Evolutionary conservation across 2,113 vertebrate genomes (phyloP).

Genomic region (Osmerus eperlanus): DNA sequence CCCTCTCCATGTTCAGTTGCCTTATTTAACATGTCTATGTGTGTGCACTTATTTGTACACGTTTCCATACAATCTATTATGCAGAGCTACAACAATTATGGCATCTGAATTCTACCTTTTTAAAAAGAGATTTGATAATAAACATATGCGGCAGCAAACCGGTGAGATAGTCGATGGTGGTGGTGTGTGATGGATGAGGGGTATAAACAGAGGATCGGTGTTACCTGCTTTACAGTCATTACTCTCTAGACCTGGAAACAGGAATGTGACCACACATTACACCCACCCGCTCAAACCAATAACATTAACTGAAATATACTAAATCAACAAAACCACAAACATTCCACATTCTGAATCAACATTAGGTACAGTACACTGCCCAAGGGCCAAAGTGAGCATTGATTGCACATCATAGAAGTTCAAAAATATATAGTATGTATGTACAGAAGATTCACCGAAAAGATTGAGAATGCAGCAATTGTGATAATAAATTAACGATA

Average conservation of each 20-base stretch:
- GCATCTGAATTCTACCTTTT: constrained; percentile 35
- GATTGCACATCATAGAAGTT: neutral
- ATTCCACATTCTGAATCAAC: constrained; percentile 51
- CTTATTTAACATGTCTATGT: constrained; percentile 35
- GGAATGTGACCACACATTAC: constrained; percentile 43
- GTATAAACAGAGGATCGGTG: constrained; percentile 11
- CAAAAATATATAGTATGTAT: constrained; percentile 18
- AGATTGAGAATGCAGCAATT: neutral
- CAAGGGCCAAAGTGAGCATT: constrained; percentile 11
- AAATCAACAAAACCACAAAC: constrained; percentile 7
- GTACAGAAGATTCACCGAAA: constrained; percentile 29
- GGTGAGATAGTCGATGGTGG: constrained; percentile 21
- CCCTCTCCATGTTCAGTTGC: constrained; percentile 31
- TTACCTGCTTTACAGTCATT: constrained; percentile 20
- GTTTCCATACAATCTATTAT: constrained; percentile 49
- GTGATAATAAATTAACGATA: constrained; percentile 4
- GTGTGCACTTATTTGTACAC: constrained; percentile 45
- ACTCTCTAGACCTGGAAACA: constrained; percentile 25
- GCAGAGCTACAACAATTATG: constrained; percentile 51
- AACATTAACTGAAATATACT: constrained; percentile 6
- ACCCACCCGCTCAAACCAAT: neutral
- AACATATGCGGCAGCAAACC: constrained; percentile 32
- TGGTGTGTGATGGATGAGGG: constrained; percentile 14
- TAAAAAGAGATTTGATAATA: constrained; percentile 35
- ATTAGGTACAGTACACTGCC: constrained; percentile 28